Evolutionary conservation across 2,888 invertebrate genomes (phyloP), one percentile per base, ranked within the genome.

Genomic region (Euplagia quadripunctaria): DNA sequence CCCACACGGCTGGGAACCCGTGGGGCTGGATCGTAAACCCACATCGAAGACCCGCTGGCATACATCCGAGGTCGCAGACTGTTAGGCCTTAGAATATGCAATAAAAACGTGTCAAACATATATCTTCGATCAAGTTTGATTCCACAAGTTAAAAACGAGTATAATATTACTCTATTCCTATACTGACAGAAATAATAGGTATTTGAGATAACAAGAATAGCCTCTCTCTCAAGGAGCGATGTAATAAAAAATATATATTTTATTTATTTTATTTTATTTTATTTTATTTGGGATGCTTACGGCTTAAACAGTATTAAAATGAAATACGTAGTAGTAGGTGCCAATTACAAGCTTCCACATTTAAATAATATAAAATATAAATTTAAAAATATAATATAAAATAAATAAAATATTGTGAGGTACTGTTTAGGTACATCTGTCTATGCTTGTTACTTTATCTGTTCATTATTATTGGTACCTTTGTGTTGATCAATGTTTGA

Each of bases 1-100:
- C 85, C 86, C 79, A 81, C 80, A 74, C 71, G 77, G 82, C 82
- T 88, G 93, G 93, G 90, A 94, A 93, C 94, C 85, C 84, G 85
- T 84, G 82, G 76, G 76, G 79, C 85, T 77, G 84, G 84, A 83
- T 90, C 90, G 87, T 94, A 94, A 94, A 95, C 94, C 94, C 91
- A 94, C 90, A 91, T 94, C 74, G 76, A 79, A 91, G 93, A 94
- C 95, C 94, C 82, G 89, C 82, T 95, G 92, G 92, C 95, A 92
- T 84, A 94, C 91, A 90, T 94, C 79, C 46, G 75, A 74, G 81
- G 81, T 82, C 79, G 80, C 74, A 80, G 71, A 82, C 82, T 70
- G 80, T 79, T 79, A 80, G 84, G 77, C 83, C 77, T 68, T 73
- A 79, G 76, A 79, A 75, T 66, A 75, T 69, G 80, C 83, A 77